These are phyloP conservation scores for Troglohyphantes excavatus DNA, from an alignment of 2,888 invertebrate genomes.

Conservation along the genomic window DNA sequence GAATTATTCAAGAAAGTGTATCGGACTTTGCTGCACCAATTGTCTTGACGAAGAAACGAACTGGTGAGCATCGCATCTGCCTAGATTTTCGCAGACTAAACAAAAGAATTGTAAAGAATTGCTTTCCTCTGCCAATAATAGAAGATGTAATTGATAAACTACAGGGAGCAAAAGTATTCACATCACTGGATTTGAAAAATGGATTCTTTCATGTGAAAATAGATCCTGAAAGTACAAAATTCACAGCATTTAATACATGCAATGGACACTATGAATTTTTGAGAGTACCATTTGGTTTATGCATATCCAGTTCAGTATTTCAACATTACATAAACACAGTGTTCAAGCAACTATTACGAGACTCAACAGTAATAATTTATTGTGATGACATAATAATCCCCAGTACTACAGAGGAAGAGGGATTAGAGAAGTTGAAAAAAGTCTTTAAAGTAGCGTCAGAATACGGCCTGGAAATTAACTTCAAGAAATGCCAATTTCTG, in stretches of 20 bases:
- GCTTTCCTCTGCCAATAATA: slow-evolving; percentile 14
- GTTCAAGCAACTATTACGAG: neutral
- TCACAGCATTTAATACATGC: too few species aligned
- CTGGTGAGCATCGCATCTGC: slow-evolving; percentile 1
- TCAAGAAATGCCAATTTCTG: slow-evolving; percentile 24
- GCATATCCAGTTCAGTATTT: too few species aligned
- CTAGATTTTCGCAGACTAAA: slow-evolving; percentile 36
- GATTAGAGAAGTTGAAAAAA: neutral
- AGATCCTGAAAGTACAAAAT: too few species aligned
- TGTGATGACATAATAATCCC: slow-evolving; percentile 39
- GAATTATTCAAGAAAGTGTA: too few species aligned
- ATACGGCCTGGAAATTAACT: slow-evolving; percentile 23
- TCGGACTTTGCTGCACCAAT: neutral
- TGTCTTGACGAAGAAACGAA: slow-evolving; percentile 38
- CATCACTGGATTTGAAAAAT: too few species aligned
- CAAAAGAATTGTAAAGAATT: slow-evolving; percentile 16
- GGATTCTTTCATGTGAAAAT: too few species aligned
- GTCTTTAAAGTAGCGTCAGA: slow-evolving; percentile 15
- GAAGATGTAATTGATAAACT: slow-evolving; percentile 50
- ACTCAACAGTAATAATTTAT: slow-evolving; percentile 24
- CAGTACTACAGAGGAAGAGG: neutral
- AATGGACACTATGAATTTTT: too few species aligned
- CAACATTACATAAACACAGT: neutral
- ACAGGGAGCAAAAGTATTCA: slow-evolving; percentile 15
- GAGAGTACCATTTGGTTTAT: neutral